Conservation (phyloP, 2,888 invertebrate genomes). For the Crocallis elinguaria region DNA sequence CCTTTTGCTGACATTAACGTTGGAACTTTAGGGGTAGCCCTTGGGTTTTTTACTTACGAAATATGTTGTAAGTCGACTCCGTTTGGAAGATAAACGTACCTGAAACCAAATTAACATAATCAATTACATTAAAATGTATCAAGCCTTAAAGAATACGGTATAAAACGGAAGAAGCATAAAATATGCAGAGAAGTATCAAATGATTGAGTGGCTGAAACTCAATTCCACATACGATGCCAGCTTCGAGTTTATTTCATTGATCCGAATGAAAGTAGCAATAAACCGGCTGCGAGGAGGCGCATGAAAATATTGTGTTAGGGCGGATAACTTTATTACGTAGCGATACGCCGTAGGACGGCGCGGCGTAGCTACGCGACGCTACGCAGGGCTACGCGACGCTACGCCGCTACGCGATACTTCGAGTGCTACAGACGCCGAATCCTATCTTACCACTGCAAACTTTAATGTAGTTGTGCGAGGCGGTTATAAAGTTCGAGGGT, state of each 20-base stretch:
- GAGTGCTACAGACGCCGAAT: background rate
- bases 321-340: constrained; percentile 55
- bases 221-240: constrained; percentile 30
- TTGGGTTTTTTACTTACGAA: constrained; percentile 14
- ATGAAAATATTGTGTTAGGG: constrained; percentile 64
- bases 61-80: constrained; percentile 1
- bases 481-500: constrained; percentile 22
- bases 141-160: background rate
- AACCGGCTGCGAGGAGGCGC: constrained; percentile 47
- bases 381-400: constrained; percentile 4
- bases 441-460: background rate
- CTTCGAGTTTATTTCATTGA: constrained; percentile 50
- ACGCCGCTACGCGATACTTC: background rate
- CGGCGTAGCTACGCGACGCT: constrained; percentile 14
- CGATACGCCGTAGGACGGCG: constrained; percentile 31
- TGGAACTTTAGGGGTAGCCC: constrained; percentile 30
- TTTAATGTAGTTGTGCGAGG: constrained; percentile 6
- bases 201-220: constrained; percentile 37
- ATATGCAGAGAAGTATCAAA: constrained; percentile 20
- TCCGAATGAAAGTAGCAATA: constrained; percentile 50
- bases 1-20: constrained; percentile 34
- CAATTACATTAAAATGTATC: constrained; percentile 1
- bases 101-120: constrained; percentile 22
- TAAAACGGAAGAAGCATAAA: constrained; percentile 5
- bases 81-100: constrained; percentile 12